Evolutionary conservation across 2,888 invertebrate genomes (phyloP), one percentile per base, ranked within the genome.

Genomic region (Pristionchus entomophagus): DNA sequence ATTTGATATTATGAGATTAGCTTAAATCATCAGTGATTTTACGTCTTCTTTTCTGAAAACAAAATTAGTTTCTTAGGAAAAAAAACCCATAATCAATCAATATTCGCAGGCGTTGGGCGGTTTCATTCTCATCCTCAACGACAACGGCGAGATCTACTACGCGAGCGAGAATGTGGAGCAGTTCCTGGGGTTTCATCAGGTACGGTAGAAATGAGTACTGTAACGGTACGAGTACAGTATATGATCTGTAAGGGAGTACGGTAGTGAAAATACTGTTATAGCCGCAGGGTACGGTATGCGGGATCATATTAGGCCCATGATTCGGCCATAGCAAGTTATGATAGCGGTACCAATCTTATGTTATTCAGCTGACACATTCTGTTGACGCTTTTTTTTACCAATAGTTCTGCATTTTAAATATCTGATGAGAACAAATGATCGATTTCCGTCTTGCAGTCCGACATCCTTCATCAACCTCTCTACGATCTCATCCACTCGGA

Each of bases 401-500:
- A 3, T 2, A 12, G n/a, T 59, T 59, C 17, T n/a, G 19, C 35
- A 22, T 10, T 5, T 26, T 59, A n/a, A n/a, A n/a, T 59, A 10
- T 56, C 17, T 32, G 35, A 65, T 32, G 35, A 19, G 65, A 1
- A 4, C 17, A 65, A 12, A 35, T 26, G 32, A 38, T 38, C 14
- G 5, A 32, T 19, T 56, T 4, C 12, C 38, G 59, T 77, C 17
- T 73, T 53, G n/a, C 51, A 99, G 98, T 99, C 99, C 91, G 99
- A 99, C 94, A 98, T 99, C 93, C 97, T 99, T 87, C 99, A 99
- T 94, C 99, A 99, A 94, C 97, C 98, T 89, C 98, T 99, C 85
- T 98, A 98, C 95, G 99, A 99, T 94, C 95, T 99, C 94, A 98
- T 99, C 88, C 99, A 99, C 95, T 98, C 98, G 98, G 99, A 99